Base-by-base conservation (phyloP, 2,888 invertebrate species). In the Harpagoxenus sublaevis region DNA sequence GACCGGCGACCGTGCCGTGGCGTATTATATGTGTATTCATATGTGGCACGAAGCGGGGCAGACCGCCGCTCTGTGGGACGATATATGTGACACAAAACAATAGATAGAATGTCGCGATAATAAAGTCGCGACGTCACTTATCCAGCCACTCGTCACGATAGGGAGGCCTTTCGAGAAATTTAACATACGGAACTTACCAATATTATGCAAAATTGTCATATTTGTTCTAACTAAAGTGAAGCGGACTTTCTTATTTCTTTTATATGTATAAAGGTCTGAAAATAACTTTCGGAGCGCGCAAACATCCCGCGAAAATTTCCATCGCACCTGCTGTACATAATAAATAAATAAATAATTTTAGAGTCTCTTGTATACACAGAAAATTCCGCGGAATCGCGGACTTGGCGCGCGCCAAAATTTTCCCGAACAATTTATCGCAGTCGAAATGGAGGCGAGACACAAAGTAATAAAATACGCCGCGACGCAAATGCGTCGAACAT, bases 21-120 rank as follows among this genome's bases (percentile, higher is more conserved):
- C 83, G 89, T 88, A 88, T 89, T 88, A 87, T 87, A 89, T 87
- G 84, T 85, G 88, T 84, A 84, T 74, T 73, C 79, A 68, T 85
- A 83, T 84, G 74, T 74, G 81, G 57, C 82, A 60, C 79, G 73
- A 77, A 83, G 42, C 71, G 79, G 51, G 51, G 81, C 74, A 79
- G 65, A 51, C 60, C 60, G 60, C 48, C 23, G 60, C 48, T 86
- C 31, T 31, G 12, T 12, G 65, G 83, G 78, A 73, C 85, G 71
- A 88, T 85, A 88, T 85, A 60, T 71, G 66, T 68, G 86, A 84
- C 85, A 60, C 71, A 39, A 84, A 86, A 79, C 84, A 85, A 88
- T 86, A 85, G 83, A 87, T 85, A 70, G 53, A 74, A 75, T 28
- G 51, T 35, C 23, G 62, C 83, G 84, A 89, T 86, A 88, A 51